Conservation (phyloP, 2,113 vertebrate genomes). For the Pelecanus crispus region DNA sequence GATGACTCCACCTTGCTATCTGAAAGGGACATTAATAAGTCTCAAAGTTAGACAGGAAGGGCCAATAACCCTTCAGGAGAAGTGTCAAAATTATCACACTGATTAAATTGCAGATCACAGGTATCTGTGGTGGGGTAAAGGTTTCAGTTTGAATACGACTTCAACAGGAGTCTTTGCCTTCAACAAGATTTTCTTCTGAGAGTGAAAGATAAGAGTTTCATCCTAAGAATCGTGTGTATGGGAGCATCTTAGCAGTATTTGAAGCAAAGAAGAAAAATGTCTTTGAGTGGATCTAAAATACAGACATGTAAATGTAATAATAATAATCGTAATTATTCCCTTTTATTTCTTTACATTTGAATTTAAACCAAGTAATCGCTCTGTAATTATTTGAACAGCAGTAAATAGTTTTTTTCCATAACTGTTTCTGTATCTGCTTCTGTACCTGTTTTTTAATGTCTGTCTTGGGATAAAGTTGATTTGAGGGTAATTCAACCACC, state of each 20-base stretch:
- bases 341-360: background rate
- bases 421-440: background rate
- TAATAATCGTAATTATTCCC: background rate
- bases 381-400: background rate
- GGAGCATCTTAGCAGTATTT: background rate
- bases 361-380: background rate
- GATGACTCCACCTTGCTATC: background rate
- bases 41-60: background rate
- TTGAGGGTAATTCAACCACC: background rate
- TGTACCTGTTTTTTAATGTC: background rate
- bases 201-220: background rate
- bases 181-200: background rate
- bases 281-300: background rate
- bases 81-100: background rate
- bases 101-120: background rate
- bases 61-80: background rate
- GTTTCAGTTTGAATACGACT: background rate
- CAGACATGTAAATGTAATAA: no score
- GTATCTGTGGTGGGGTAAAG: background rate
- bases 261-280: background rate
- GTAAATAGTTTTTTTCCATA: background rate
- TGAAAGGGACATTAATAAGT: background rate
- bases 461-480: background rate
- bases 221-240: background rate
- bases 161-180: background rate